A percentile compares a stretch with the other conserved stretches of the same genome.
phyloP scores from a whole-genome alignment of 1,140 invertebrate species.

The Whitmania pigra region DNA sequence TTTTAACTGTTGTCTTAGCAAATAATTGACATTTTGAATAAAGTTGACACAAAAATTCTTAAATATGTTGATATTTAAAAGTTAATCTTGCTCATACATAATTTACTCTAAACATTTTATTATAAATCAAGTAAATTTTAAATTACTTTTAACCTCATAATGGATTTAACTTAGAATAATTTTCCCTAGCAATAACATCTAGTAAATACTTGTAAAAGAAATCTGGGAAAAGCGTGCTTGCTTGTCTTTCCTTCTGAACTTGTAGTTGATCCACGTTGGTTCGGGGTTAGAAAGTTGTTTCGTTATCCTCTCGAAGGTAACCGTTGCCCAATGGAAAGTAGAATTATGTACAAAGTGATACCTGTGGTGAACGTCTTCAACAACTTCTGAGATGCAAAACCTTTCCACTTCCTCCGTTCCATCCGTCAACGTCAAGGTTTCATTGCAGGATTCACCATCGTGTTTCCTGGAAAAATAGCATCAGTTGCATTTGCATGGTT shows the following conservation, averaged over 20 bases:
- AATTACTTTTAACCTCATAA: background rate
- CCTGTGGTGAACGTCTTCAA: slow-evolving; percentile 9
- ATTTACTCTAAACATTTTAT: background rate
- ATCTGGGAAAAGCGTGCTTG: background rate
- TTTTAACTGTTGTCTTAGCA: no score
- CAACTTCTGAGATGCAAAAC: slow-evolving; percentile 7
- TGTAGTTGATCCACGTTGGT: slow-evolving; percentile 9
- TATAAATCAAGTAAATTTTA: background rate
- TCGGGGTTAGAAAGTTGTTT: slow-evolving; percentile 4
- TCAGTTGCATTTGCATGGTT: no score
- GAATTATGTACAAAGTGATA: background rate
- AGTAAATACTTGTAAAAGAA: background rate
- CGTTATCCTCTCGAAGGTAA: background rate
- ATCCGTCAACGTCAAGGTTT: slow-evolving; percentile 4
- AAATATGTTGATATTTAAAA: background rate
- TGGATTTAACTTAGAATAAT: background rate
- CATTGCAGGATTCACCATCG: slow-evolving; percentile 5
- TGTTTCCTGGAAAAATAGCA: background rate
- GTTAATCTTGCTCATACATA: background rate
- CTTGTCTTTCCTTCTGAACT: slow-evolving; percentile 9
- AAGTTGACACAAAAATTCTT: no score
- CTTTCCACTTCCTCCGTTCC: background rate
- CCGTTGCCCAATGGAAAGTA: background rate
- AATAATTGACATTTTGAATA: no score
- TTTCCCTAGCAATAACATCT: background rate